These are phyloP conservation scores for Andricus curvator DNA, from an alignment of 2,888 invertebrate species.

Conservation along the genomic window DNA sequence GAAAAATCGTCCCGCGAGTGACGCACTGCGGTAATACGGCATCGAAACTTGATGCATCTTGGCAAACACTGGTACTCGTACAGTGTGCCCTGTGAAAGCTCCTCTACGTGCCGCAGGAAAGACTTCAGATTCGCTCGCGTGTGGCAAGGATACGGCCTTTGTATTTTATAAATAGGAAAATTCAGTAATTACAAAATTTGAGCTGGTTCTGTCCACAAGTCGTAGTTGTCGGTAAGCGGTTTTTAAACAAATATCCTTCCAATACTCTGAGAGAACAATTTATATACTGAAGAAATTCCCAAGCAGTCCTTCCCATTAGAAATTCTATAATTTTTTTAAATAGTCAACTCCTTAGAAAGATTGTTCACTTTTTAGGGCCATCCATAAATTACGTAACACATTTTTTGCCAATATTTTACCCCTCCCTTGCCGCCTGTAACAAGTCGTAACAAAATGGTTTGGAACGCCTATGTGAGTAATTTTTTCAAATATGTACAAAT, in stretches of 20 bases:
- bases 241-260: conserved; percentile 8
- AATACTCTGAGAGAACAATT: conserved; percentile 23
- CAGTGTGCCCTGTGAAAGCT: conserved; percentile 5
- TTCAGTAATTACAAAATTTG: conserved; percentile 32
- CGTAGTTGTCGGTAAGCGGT: conserved; percentile 23
- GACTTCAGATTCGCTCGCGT: conserved; percentile 24
- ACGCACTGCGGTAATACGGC: conserved; percentile 49
- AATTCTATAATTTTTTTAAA: background rate
- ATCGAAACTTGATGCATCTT: conserved; percentile 44
- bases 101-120: conserved; percentile 27
- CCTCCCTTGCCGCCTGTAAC: no score
- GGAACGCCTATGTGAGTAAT: no score
- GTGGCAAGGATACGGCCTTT: conserved; percentile 15
- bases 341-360: background rate
- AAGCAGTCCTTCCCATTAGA: background rate
- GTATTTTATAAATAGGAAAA: conserved; percentile 22
- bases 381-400: no score
- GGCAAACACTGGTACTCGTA: conserved; percentile 23
- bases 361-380: no score
- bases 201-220: conserved; percentile 16
- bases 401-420: no score
- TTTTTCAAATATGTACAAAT: no score
- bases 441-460: no score
- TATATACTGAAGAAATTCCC: background rate
- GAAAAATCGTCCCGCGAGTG: conserved; percentile 46